Percentiles rank a stretch among this genome's conserved stretches.
Conservation (phyloP, 2,113 vertebrate species). For the Ceyx melanurus region DNA sequence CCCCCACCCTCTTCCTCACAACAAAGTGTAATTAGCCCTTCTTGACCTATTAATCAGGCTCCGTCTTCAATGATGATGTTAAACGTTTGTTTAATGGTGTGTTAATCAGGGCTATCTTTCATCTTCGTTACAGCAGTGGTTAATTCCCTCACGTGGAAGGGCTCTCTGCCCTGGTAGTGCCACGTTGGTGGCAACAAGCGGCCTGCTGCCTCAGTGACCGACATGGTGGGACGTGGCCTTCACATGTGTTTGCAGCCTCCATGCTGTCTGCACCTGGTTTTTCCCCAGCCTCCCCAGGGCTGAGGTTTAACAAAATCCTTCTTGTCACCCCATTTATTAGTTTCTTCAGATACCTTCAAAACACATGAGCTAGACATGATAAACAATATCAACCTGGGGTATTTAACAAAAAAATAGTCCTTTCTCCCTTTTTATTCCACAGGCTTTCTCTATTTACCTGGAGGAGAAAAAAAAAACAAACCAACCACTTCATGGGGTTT, state of each 20-base stretch:
- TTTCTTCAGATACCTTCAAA: rapidly evolving
- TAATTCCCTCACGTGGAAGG: not conserved
- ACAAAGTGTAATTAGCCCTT: slow-evolving; percentile 39
- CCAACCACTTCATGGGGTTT: not conserved
- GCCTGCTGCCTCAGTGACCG: not conserved
- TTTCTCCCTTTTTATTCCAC: not conserved
- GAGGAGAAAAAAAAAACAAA: not conserved
- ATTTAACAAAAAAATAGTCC: not conserved
- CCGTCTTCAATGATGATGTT: not conserved
- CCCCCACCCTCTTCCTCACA: not conserved
- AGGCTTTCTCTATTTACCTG: not conserved
- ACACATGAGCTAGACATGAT: not conserved
- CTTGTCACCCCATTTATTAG: not conserved
- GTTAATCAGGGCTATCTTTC: slow-evolving; percentile 43
- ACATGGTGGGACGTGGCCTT: rapidly evolving
- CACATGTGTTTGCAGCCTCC: not conserved
- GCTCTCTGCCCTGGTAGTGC: not conserved
- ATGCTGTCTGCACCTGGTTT: not conserved
- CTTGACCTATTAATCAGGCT: slow-evolving; percentile 51
- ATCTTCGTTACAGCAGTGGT: not conserved
- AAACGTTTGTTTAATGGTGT: not conserved
- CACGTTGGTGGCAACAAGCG: not conserved
- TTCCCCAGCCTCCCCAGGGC: not conserved
- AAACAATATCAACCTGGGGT: not conserved
- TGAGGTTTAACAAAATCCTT: not conserved